A percentile compares a stretch with the other conserved stretches of the same genome.
phyloP scores from a whole-genome alignment of 2,888 invertebrate species.

The Mesodorylaimus sp. region DNA sequence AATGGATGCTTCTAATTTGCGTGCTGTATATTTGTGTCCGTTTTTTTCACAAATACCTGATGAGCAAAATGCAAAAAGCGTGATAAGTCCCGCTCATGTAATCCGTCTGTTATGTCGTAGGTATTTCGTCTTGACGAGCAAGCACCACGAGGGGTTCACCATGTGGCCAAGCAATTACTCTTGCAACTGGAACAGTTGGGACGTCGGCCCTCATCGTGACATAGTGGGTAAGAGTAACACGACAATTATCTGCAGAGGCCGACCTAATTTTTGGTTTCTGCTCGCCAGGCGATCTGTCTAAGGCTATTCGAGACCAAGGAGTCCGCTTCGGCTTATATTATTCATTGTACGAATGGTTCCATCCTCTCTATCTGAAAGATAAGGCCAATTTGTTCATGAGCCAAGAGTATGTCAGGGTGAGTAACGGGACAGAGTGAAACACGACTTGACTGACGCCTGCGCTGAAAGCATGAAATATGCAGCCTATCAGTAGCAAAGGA shows the following conservation, averaged over 20 bases:
- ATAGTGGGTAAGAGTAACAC: constrained; percentile 30
- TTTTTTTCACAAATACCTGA: too few species aligned
- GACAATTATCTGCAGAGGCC: neutral
- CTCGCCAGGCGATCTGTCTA: constrained; percentile 7
- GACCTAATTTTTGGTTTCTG: neutral
- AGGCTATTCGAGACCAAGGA: constrained; percentile 10
- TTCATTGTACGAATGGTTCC: constrained; percentile 27
- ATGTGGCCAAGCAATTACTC: constrained; percentile 36
- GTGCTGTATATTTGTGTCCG: too few species aligned
- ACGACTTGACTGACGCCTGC: too few species aligned
- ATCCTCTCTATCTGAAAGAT: constrained; percentile 23
- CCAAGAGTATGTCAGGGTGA: constrained; percentile 14
- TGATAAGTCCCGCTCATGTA: neutral
- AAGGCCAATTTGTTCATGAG: constrained; percentile 16
- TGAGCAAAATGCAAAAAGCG: neutral
- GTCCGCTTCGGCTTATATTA: constrained; percentile 29
- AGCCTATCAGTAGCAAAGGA: too few species aligned
- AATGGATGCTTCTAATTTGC: too few species aligned
- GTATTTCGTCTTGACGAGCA: constrained; percentile 36
- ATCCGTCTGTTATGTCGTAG: constrained; percentile 17
- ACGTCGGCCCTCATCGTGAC: constrained; percentile 36
- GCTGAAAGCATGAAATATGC: too few species aligned
- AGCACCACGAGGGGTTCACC: constrained; percentile 39
- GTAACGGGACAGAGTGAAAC: neutral
- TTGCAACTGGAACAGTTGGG: constrained; percentile 37